Percentiles rank a stretch among this genome's conserved stretches.
Conservation (phyloP, 1,140 invertebrate species). For the Batillaria attramentaria region DNA sequence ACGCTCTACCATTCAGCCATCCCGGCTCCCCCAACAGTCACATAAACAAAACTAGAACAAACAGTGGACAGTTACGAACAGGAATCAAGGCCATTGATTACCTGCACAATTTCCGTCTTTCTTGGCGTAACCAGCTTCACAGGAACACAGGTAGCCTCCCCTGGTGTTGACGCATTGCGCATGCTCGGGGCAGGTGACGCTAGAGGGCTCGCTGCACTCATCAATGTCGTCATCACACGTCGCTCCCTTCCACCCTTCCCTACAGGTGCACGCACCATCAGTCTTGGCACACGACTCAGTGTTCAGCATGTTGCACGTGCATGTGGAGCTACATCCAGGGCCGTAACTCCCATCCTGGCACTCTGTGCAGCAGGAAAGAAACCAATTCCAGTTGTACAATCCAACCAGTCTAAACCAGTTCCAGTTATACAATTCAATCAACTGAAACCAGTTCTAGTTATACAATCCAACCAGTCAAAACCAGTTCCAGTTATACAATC, state of each 20-base stretch:
- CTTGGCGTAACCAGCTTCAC: slow-evolving; percentile 11
- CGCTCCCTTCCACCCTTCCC: neutral
- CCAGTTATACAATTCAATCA: no score
- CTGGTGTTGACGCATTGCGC: neutral
- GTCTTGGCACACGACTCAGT: neutral
- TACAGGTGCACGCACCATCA: slow-evolving; percentile 17
- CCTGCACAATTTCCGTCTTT: slow-evolving; percentile 4
- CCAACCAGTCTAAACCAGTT: no score
- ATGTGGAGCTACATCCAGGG: neutral
- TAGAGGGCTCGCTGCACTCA: slow-evolving; percentile 17
- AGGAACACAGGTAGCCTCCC: slow-evolving; percentile 19
- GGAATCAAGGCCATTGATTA: neutral
- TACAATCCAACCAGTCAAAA: no score
- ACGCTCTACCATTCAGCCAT: neutral
- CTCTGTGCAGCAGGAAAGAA: neutral
- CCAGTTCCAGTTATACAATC: no score
- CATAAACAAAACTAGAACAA: neutral
- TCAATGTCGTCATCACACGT: slow-evolving; percentile 9
- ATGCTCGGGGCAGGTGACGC: neutral
- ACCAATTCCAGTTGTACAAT: no score
- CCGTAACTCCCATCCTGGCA: neutral
- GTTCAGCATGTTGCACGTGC: neutral
- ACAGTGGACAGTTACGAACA: neutral
- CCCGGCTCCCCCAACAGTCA: neutral
- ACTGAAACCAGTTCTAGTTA: no score